phyloP scores from a whole-genome alignment of 2,888 invertebrate species.

The Luffia ferchaultella region DNA sequence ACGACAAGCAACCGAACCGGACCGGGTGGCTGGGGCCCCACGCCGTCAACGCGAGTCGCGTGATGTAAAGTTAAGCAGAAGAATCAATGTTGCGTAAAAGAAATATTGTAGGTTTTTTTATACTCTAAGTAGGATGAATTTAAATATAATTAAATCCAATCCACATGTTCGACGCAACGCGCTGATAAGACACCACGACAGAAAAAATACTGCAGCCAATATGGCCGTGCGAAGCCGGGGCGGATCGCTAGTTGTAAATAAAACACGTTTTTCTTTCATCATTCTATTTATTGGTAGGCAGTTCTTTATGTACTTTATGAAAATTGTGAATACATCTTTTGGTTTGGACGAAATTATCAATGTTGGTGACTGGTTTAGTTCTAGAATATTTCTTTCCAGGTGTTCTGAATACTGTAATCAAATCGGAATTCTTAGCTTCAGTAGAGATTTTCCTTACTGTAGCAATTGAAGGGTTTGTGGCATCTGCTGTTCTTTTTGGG shows the following conservation, averaged over 20 bases:
- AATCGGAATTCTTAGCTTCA: background rate
- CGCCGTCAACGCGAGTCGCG: too few relatives aligned
- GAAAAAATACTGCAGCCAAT: too few relatives aligned
- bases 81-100: too few relatives aligned
- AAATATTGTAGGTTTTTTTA: too few relatives aligned
- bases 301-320: background rate
- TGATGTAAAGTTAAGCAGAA: too few relatives aligned
- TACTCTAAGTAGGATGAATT: too few relatives aligned
- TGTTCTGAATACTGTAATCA: background rate
- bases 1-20: too few relatives aligned
- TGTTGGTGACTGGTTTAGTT: background rate
- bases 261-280: background rate
- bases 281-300: background rate
- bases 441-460: background rate
- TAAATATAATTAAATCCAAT: too few relatives aligned
- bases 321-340: background rate
- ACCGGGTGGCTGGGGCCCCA: too few relatives aligned
- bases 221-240: too few relatives aligned
- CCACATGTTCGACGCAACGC: too few relatives aligned
- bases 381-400: background rate
- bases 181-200: too few relatives aligned
- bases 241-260: background rate
- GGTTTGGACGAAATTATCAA: slow-evolving; percentile 1
- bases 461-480: background rate
- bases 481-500: slow-evolving; percentile 1